Evolutionary conservation across 1,140 invertebrate species (phyloP).

Genomic region (Archegozetes longisetosus): DNA sequence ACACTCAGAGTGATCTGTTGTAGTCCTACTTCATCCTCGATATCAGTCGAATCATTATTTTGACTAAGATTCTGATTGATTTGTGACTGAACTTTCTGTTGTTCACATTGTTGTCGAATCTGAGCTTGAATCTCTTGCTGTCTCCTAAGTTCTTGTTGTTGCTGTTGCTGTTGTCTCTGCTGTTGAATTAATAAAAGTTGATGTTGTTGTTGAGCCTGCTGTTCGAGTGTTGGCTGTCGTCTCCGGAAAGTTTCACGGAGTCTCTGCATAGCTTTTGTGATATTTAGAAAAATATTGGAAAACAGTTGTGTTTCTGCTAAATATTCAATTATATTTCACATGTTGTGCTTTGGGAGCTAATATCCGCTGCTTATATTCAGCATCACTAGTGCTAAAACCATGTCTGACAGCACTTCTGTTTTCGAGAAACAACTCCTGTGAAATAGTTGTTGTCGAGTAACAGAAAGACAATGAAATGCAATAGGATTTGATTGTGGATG

Average conservation of each 20-base stretch:
- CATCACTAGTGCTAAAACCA: too few species aligned
- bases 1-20: not conserved
- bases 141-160: not conserved
- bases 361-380: too few species aligned
- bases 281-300: not conserved
- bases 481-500: too few species aligned
- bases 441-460: too few species aligned
- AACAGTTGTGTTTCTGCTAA: not conserved
- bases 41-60: not conserved
- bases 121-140: not conserved
- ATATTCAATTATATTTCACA: too few species aligned
- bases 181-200: not conserved
- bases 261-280: conserved; percentile 11
- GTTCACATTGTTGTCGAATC: not conserved
- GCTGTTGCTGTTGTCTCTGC: not conserved
- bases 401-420: too few species aligned
- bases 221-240: conserved; percentile 8
- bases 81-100: not conserved
- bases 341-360: too few species aligned
- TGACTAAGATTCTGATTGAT: not conserved
- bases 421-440: too few species aligned
- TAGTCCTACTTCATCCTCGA: not conserved
- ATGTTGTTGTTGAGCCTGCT: conserved; percentile 15
- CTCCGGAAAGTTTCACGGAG: conserved; percentile 14
- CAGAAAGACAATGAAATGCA: too few species aligned